Percentiles rank a stretch among this genome's conserved stretches.
phyloP scores from a whole-genome alignment of 2,113 vertebrate genomes.

The Pao palembangensis region DNA sequence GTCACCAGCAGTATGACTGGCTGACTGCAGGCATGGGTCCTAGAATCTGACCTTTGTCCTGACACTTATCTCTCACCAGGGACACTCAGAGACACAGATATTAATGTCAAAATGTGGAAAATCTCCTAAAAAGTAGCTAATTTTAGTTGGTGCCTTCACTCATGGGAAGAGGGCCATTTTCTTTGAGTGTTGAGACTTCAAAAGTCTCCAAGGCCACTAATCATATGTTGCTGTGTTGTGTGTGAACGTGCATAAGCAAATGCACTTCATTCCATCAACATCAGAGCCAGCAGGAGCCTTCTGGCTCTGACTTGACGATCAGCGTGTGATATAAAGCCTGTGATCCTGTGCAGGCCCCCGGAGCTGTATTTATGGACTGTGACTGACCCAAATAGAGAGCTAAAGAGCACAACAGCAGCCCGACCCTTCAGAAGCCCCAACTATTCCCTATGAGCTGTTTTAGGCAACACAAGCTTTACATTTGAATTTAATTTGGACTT shows the following conservation, averaged over 20 bases:
- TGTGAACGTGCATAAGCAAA: neutral
- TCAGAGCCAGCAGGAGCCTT: neutral
- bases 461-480: neutral
- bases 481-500: neutral
- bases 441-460: neutral
- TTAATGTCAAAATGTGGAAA: neutral
- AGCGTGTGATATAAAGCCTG: conserved; percentile 3
- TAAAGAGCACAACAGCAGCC: conserved; percentile 3
- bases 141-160: neutral
- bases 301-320: neutral
- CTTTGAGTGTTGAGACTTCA: neutral
- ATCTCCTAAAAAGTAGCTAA: neutral
- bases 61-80: conserved; percentile 23
- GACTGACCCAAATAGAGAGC: conserved; percentile 37
- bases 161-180: neutral
- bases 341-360: conserved; percentile 15
- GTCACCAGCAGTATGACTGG: conserved; percentile 42
- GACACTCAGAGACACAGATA: neutral
- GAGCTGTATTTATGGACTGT: conserved; percentile 35
- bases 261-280: conserved; percentile 5
- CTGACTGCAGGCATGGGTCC: conserved; percentile 33
- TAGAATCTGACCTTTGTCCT: conserved; percentile 49
- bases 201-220: neutral
- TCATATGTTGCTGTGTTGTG: neutral
- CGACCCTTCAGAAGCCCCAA: neutral